Evolutionary conservation across 2,797 vertebrate species (phyloP).

Genomic region (Falco berigora): DNA sequence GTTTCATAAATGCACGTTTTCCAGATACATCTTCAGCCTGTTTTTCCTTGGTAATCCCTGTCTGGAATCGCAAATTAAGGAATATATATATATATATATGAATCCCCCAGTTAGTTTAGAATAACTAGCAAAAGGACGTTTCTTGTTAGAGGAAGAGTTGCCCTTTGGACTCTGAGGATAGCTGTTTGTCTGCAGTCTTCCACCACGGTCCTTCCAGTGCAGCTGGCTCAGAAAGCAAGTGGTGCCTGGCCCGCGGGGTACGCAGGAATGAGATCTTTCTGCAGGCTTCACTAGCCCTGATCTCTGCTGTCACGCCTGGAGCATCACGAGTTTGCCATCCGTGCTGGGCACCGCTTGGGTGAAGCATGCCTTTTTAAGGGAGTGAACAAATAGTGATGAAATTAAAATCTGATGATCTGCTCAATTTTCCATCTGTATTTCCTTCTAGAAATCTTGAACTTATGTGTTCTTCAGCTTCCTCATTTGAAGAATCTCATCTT

Average conservation of each 20-base stretch:
- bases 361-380: neutral
- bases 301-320: neutral
- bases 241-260: neutral
- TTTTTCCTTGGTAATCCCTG: slow-evolving; percentile 22
- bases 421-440: neutral
- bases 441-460: slow-evolving; percentile 7
- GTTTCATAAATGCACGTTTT: neutral
- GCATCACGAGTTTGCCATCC: neutral
- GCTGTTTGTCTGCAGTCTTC: neutral
- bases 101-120: neutral
- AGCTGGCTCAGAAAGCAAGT: neutral
- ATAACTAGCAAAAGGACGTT: neutral
- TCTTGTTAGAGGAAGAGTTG: neutral
- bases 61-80: neutral
- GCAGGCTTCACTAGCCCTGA: neutral
- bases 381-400: neutral
- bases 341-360: neutral
- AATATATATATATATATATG: neutral
- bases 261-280: neutral
- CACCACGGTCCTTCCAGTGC: neutral
- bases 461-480: slow-evolving; percentile 22
- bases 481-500: slow-evolving; percentile 47
- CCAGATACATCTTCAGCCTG: neutral
- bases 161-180: neutral
- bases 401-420: neutral